A percentile compares a stretch with the other conserved stretches of the same genome.
phyloP scores from a whole-genome alignment of 2,113 vertebrate genomes.

The Lepisosteus oculatus region DNA sequence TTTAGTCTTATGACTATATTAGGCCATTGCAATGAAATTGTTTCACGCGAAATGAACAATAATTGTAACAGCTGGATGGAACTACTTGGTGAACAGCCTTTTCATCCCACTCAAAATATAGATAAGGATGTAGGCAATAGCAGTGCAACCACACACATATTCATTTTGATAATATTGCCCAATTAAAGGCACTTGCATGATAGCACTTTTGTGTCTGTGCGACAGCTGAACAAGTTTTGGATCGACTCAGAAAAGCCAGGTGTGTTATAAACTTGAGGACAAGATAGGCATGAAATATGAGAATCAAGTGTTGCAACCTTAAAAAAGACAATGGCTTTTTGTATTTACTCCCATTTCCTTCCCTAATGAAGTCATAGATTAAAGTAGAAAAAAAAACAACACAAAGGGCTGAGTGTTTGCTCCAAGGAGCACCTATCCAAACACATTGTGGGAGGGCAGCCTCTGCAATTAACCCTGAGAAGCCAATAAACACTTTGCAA shows the following conservation, averaged over 20 bases:
- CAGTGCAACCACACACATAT: constrained; percentile 8
- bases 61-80: background rate
- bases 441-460: constrained; percentile 66
- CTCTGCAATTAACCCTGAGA: constrained; percentile 59
- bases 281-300: constrained; percentile 60
- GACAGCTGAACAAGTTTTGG: constrained; percentile 20
- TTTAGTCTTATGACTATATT: too few relatives aligned
- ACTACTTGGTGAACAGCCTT: background rate
- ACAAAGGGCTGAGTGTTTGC: constrained; percentile 71
- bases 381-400: constrained; percentile 54
- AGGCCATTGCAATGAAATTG: too few relatives aligned
- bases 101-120: background rate
- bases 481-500: constrained; percentile 31
- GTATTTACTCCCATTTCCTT: constrained; percentile 77
- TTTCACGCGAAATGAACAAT: background rate
- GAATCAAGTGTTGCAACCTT: constrained; percentile 35
- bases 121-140: constrained; percentile 1
- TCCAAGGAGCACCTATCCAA: constrained; percentile 72
- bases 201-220: constrained; percentile 3
- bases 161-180: background rate
- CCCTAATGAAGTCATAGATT: constrained; percentile 73
- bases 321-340: constrained; percentile 68
- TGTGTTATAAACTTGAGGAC: constrained; percentile 43
- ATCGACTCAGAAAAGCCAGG: constrained; percentile 28
- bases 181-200: constrained; percentile 8